phyloP scores from a whole-genome alignment of 2,113 vertebrate genomes.

The Phrynosoma platyrhinos region DNA sequence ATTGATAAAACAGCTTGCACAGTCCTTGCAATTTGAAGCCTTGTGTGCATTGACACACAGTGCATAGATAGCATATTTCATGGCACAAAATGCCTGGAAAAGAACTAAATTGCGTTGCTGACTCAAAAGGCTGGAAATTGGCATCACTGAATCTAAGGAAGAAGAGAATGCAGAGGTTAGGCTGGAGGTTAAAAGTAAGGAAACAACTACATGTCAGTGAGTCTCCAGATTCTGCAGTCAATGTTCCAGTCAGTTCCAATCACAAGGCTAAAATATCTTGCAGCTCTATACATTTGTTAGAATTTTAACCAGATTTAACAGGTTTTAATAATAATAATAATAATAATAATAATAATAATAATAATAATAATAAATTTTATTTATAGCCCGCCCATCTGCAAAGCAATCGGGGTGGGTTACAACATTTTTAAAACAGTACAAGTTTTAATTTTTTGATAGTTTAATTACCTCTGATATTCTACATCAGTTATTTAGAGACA shows the following conservation, averaged over 20 bases:
- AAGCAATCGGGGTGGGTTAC: too few relatives aligned
- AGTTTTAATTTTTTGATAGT: too few relatives aligned
- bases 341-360: too few relatives aligned
- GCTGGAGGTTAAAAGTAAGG: neutral
- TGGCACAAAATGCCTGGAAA: constrained; percentile 92
- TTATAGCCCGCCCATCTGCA: too few relatives aligned
- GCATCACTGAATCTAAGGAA: constrained; percentile 52
- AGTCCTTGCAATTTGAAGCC: constrained; percentile 78
- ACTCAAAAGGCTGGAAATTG: constrained; percentile 49
- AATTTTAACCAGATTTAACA: too few relatives aligned
- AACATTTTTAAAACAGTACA: too few relatives aligned
- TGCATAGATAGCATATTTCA: constrained; percentile 95
- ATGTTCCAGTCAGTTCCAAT: too few relatives aligned
- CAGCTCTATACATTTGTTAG: neutral
- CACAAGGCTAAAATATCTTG: neutral
- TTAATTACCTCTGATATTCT: neutral
- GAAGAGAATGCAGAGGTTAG: fast-evolving
- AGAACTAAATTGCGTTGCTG: constrained; percentile 83
- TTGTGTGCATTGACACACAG: constrained; percentile 87
- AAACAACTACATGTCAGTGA: neutral
- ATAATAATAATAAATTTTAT: too few relatives aligned
- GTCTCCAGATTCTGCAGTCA: neutral
- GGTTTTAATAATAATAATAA: too few relatives aligned
- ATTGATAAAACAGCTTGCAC: constrained; percentile 44
- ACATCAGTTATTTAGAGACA: too few relatives aligned